Evolutionary conservation across 2,113 vertebrate genomes (phyloP), one percentile per base, ranked within the genome.

Genomic region (Gobius niger): DNA sequence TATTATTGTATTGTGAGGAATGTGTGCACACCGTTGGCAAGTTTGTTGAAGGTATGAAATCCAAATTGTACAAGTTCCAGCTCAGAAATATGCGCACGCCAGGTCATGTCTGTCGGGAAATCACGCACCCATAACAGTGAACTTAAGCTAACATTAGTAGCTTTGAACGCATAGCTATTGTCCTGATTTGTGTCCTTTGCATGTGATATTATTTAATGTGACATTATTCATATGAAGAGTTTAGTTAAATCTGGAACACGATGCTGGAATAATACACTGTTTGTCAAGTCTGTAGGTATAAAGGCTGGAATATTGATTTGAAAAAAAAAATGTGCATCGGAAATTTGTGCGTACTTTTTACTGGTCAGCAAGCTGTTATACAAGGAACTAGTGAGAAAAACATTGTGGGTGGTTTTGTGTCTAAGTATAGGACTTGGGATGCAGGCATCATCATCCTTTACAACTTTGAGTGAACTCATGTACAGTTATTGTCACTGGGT

Each of bases 211-310:
- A 69, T 82, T 80, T 85, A n/a, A n/a, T 34, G 75, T 70, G 34
- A 44, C 41, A 64, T 68, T 69, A 7, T 51, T n/a, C 68, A 68
- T 52, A 65, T 16, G 62, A 65, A 5, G 46, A 72, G 49, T 65
- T 65, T 42, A 76, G 69, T 63, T 24, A 60, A 75, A 81, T 77
- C 73, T 78, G 70, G 69, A 74, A 75, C 57, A 4, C 69, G 73
- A 70, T 47, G 5, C 47, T 56, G 41, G n/a, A 51, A 71, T 16
- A 75, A 16, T 52, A 7, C 56, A 2, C 14, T n/a, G 16, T 67
- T n/a, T n/a, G n/a, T n/a, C n/a, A n/a, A n/a, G n/a, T 44, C 12
- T 53, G 63, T 15, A 44, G 65, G 44, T n/a, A 9, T 41, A 3
- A 68, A 50, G 44, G 54, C 46, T 67, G 47, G 57, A 67, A 34